Base-by-base conservation (phyloP, 2,888 invertebrate species). In the Pandemis corylana region DNA sequence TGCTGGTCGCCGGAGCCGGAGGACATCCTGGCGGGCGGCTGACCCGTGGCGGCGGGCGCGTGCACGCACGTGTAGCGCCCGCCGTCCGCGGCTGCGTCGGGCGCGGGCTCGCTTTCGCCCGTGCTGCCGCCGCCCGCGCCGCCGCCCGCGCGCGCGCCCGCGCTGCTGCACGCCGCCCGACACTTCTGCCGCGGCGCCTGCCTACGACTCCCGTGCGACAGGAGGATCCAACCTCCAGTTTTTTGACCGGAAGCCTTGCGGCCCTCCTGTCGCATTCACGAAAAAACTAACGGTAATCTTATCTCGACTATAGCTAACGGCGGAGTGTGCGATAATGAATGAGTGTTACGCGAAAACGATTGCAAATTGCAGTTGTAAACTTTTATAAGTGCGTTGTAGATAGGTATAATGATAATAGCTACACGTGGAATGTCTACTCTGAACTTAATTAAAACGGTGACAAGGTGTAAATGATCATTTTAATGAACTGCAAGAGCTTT, bases 1-100 rank as follows among this genome's bases (percentile, higher is more conserved):
- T 96, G 96, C 89, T 97, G 96, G 96, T 96, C 96, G 72, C 96
- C 96, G 80, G 96, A 96, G 87, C 96, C 96, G 75, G 96, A 96
- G 84, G 95, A 95, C 84, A 91, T 95, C 75, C 90, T 96, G 84
- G 96, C 96, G 82, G 95, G 96, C 87, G 96, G 96, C 92, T 96
- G 96, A 96, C 96, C 96, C 94, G 94, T 95, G 89, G 92, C 93
- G 95, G 95, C 95, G 94, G 95, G 95, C 93, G 94, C 90, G 82
- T 95, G 95, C 92, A 93, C 94, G 88, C 94, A 93, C 87, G 94
- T 94, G 91, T 94, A 95, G 94, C 93, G 92, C 92, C 91, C 91
- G 91, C 93, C 91, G 80, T 88, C 92, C 87, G 91, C 91, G 88
- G 87, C 82, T 62, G 85, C 89, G 77, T 84, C 85, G 77, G 87